Conservation (phyloP, 2,113 vertebrate species). For the Mustelus asterias region DNA sequence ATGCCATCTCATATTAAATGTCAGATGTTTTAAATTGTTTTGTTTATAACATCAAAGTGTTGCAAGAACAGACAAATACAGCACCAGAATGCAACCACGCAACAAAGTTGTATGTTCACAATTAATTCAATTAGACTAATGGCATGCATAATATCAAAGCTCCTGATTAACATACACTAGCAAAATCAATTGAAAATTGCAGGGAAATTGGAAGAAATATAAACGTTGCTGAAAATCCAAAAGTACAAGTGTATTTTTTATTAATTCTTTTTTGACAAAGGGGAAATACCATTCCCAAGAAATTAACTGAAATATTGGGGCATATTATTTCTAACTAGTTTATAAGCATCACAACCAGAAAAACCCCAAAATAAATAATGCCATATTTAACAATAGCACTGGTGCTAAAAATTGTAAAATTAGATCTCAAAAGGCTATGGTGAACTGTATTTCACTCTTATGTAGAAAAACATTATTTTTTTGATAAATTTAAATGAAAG, state of each 20-base stretch:
- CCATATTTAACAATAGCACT: background rate
- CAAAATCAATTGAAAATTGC: background rate
- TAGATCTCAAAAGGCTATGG: background rate
- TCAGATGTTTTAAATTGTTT: background rate
- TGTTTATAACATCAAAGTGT: background rate
- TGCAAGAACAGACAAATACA: background rate
- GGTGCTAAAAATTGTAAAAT: background rate
- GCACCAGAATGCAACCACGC: background rate
- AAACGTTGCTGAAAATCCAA: background rate
- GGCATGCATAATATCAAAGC: background rate
- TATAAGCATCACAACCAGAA: background rate
- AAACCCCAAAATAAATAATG: background rate
- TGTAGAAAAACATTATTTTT: background rate
- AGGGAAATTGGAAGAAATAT: background rate
- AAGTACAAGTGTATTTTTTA: background rate
- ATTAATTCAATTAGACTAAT: no score
- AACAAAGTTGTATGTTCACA: background rate
- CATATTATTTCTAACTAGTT: background rate
- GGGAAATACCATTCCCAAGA: background rate
- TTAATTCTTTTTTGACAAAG: background rate
- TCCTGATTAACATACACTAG: background rate
- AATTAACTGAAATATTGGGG: background rate
- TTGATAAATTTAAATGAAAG: background rate
- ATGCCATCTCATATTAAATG: background rate
- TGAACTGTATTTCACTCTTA: background rate